Evolutionary conservation across 1,140 invertebrate species (phyloP).

Genomic region (Lepidurus packardi): DNA sequence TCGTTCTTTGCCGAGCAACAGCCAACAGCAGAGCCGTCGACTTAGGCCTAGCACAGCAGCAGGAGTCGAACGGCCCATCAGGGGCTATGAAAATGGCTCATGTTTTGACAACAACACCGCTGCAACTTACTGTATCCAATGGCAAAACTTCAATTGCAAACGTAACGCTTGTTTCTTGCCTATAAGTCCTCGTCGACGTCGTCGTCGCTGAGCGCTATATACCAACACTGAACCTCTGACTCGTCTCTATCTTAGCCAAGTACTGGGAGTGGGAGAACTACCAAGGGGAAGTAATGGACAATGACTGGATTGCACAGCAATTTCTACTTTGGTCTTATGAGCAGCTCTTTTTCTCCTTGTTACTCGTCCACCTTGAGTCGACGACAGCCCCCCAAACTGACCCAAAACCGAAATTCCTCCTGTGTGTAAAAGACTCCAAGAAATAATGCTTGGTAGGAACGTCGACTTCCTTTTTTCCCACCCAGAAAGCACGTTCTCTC

Average conservation of each 20-base stretch:
- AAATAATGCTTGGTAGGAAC: too few species aligned
- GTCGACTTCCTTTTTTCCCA: not conserved
- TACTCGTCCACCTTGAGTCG: not conserved
- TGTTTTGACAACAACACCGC: not conserved
- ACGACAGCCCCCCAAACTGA: too few species aligned
- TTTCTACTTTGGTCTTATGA: constrained; percentile 19
- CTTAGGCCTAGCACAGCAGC: not conserved
- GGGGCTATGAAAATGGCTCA: not conserved
- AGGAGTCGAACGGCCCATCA: constrained; percentile 2
- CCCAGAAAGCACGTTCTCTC: not conserved
- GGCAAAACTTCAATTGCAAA: not conserved
- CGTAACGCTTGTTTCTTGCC: too few species aligned
- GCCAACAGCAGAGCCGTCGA: not conserved
- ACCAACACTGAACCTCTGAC: not conserved
- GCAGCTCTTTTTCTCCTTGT: not conserved
- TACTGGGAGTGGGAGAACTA: not conserved
- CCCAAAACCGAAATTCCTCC: too few species aligned
- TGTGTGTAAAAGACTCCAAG: too few species aligned
- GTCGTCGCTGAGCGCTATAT: not conserved
- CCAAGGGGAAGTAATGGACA: not conserved
- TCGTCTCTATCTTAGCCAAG: constrained; percentile 1
- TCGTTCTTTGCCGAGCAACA: constrained; percentile 25
- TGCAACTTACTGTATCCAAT: not conserved
- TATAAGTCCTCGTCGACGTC: too few species aligned
- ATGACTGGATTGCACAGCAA: constrained; percentile 11